These are phyloP conservation scores for Halesus radiatus DNA, from an alignment of 1,140 invertebrate species.

Conservation along the genomic window DNA sequence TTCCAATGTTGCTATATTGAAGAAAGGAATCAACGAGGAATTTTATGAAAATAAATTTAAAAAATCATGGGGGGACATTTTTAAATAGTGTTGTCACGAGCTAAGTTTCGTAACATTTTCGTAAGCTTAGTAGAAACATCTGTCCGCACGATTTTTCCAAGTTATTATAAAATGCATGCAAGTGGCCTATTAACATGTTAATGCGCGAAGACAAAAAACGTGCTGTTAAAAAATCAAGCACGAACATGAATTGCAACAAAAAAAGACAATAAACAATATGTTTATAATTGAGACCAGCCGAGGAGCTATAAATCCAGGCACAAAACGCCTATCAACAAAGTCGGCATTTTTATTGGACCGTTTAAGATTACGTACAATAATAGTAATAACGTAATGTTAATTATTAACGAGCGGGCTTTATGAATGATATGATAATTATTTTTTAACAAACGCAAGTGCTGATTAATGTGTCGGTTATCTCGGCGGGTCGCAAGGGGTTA, in stretches of 20 bases:
- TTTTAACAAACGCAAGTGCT: not conserved
- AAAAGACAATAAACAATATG: slow-evolving; percentile 1
- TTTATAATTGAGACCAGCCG: not conserved
- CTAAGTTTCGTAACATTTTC: no score
- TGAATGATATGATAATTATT: slow-evolving; percentile 32
- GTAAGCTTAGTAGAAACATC: no score
- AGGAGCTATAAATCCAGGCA: not conserved
- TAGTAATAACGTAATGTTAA: no score
- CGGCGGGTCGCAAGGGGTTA: slow-evolving; percentile 16
- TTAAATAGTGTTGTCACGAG: no score
- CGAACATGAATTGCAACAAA: slow-evolving; percentile 10
- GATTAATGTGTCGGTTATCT: not conserved
- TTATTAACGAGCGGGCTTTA: not conserved
- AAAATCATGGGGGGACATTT: no score
- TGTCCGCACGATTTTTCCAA: no score
- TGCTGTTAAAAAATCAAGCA: not conserved
- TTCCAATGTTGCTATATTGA: no score
- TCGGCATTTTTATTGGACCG: slow-evolving; percentile 23
- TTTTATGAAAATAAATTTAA: no score
- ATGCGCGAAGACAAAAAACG: no score
- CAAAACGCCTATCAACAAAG: slow-evolving; percentile 1
- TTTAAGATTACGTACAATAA: slow-evolving; percentile 12
- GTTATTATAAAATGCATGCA: no score
- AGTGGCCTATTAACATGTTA: no score
- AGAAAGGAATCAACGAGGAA: no score